These are phyloP conservation scores for Patella ulyssiponensis DNA, from an alignment of 2,888 invertebrate species.

Conservation along the genomic window DNA sequence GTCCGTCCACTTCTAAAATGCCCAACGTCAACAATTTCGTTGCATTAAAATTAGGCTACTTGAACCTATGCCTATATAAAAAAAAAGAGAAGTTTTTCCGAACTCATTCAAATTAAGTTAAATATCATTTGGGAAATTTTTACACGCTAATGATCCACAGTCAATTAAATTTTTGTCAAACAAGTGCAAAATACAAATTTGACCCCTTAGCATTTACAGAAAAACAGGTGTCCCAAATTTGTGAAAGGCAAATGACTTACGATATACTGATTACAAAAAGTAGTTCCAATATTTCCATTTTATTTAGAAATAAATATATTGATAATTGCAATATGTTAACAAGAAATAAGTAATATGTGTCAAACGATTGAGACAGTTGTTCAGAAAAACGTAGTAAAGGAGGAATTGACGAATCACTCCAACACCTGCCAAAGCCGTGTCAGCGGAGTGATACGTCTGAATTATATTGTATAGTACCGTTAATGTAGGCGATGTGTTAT, in stretches of 20 bases:
- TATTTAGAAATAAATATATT: too few species aligned
- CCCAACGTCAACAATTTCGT: too few species aligned
- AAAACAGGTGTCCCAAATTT: slow-evolving; percentile 10
- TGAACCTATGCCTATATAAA: too few species aligned
- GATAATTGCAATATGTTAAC: too few species aligned
- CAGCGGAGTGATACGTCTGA: slow-evolving; percentile 11
- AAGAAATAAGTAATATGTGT: too few species aligned
- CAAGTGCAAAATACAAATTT: slow-evolving; percentile 4
- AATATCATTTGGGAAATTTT: too few species aligned
- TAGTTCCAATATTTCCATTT: background rate
- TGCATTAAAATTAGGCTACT: too few species aligned
- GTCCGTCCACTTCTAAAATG: too few species aligned
- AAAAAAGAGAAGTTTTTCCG: too few species aligned
- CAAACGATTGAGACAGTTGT: too few species aligned
- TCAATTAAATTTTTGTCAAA: slow-evolving; percentile 11
- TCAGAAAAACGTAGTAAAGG: too few species aligned
- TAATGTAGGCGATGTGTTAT: slow-evolving; percentile 9
- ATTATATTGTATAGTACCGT: slow-evolving; percentile 4
- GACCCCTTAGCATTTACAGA: slow-evolving; percentile 1
- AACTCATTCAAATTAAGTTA: too few species aligned
- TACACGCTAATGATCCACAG: background rate
- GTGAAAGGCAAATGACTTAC: background rate
- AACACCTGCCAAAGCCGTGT: slow-evolving; percentile 12
- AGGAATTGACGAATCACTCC: background rate
- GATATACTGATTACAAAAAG: background rate